These are phyloP conservation scores for Agonopterix alstromeriana DNA, from an alignment of 2,888 invertebrate genomes.

Conservation along the genomic window DNA sequence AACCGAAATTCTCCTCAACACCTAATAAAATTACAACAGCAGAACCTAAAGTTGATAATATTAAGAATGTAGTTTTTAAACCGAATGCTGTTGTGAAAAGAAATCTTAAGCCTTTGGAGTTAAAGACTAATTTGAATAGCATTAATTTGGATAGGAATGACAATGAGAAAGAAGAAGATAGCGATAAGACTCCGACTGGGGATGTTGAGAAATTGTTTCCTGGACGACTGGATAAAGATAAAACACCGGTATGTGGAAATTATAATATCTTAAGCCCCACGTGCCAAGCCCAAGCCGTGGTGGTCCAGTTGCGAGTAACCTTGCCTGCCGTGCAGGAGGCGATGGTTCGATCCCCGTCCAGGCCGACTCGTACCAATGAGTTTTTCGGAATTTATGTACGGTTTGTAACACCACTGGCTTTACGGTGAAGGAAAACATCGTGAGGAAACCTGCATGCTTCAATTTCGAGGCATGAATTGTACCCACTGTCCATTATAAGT, in stretches of 20 bases:
- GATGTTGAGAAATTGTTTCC: conserved; percentile 38
- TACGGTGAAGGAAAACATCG: no score
- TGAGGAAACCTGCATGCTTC: no score
- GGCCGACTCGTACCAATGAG: no score
- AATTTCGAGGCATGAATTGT: no score
- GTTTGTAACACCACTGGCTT: no score
- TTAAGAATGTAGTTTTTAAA: conserved; percentile 1
- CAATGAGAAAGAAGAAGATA: conserved; percentile 65
- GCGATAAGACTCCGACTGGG: conserved; percentile 51
- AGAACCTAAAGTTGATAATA: conserved; percentile 9
- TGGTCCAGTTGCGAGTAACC: no score
- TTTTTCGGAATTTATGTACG: no score
- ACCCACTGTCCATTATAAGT: no score
- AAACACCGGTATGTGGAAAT: conserved; percentile 51
- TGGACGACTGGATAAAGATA: conserved; percentile 46
- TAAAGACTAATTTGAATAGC: conserved; percentile 69
- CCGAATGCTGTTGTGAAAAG: conserved; percentile 16
- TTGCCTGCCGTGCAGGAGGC: no score
- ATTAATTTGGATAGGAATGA: conserved; percentile 59
- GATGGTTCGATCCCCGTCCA: no score
- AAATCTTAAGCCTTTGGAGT: conserved; percentile 73
- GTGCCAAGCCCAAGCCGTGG: no score
- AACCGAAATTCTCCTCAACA: conserved; percentile 18
- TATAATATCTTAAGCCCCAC: background rate
- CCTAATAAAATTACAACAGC: conserved; percentile 14